Conservation (phyloP, 2,888 invertebrate genomes). For the Alloscopus bannaensis region DNA sequence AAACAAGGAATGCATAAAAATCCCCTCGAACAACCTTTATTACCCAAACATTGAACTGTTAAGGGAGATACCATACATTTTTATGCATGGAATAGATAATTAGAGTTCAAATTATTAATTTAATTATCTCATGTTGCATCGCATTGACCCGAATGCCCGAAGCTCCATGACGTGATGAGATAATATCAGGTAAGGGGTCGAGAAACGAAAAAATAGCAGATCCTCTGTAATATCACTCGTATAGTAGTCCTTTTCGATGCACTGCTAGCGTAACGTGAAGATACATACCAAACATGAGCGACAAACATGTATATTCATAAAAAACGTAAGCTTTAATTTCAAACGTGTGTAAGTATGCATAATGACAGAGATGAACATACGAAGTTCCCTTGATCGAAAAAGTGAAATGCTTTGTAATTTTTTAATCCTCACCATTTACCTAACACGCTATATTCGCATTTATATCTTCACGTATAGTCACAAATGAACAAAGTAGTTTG, state of each 20-base stretch:
- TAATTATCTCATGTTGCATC: slow-evolving; percentile 70
- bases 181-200: slow-evolving; percentile 47
- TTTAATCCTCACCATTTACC: slow-evolving; percentile 1
- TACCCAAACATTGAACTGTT: slow-evolving; percentile 32
- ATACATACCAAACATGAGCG: no score
- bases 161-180: slow-evolving; percentile 64
- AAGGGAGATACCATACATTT: slow-evolving; percentile 31
- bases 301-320: slow-evolving; percentile 44
- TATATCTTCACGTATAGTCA: background rate
- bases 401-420: slow-evolving; percentile 9
- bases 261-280: background rate
- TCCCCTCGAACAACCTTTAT: slow-evolving; percentile 34
- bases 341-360: background rate
- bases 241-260: slow-evolving; percentile 11
- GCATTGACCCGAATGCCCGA: slow-evolving; percentile 69
- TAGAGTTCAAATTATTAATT: slow-evolving; percentile 68
- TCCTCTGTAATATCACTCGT: slow-evolving; percentile 34
- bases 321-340: no score
- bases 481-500: slow-evolving; percentile 6
- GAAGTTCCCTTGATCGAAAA: slow-evolving; percentile 20
- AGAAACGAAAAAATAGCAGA: slow-evolving; percentile 30
- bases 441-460: background rate
- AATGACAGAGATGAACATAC: background rate
- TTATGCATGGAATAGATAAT: slow-evolving; percentile 46
- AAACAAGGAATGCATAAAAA: slow-evolving; percentile 25